Evolutionary conservation across 2,797 vertebrate genomes (phyloP), one percentile per base, ranked within the genome.

Genomic region (Adrianichthys oophorus): DNA sequence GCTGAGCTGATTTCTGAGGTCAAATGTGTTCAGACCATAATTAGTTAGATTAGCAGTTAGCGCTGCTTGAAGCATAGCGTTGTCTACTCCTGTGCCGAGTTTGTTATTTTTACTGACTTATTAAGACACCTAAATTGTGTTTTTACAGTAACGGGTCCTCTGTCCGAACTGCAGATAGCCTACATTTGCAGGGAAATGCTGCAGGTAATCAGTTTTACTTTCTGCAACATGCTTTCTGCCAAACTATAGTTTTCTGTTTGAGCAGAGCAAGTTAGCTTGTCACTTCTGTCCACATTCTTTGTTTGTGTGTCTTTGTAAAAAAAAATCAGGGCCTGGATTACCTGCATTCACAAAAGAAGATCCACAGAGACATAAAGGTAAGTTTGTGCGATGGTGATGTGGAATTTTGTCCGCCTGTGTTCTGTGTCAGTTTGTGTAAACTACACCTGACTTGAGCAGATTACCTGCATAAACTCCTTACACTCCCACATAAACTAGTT

Each of bases 351-450:
- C 93, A 95, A 88, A 95, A 94, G 81, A 97, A 96, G 79, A 97
- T 97, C 65, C 95, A 97, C 82, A 82, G 95, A 74, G 95, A 97
- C 73, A 97, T 97, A 61, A 97, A 97, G 93, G 95, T 97, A 62
- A 81, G 50, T 5, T 1, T 8, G 26, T 23, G 15, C 5, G 17
- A 42, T 43, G 7, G 7, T 18, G 15, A 21, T 16, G 16, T 44
- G 19, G n/a, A 24, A 19, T 8, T 42, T 18, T n/a, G 40, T 40
- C 4, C 51, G 8, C 40, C 17, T 59, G 26, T 51, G 2, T 24
- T 32, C 17, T 1, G 0, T 6, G 0, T 51, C 17, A 32, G 29
- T 32, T 58, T 51, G n/a, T 13, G 14, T 51, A 46, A 41, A 41
- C 12, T 46, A 29, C 8, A 4, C 24, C 15, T 40, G 16, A 50